These are phyloP conservation scores for Tricholaema leucomelas DNA, from an alignment of 2,113 vertebrate species.

Conservation along the genomic window DNA sequence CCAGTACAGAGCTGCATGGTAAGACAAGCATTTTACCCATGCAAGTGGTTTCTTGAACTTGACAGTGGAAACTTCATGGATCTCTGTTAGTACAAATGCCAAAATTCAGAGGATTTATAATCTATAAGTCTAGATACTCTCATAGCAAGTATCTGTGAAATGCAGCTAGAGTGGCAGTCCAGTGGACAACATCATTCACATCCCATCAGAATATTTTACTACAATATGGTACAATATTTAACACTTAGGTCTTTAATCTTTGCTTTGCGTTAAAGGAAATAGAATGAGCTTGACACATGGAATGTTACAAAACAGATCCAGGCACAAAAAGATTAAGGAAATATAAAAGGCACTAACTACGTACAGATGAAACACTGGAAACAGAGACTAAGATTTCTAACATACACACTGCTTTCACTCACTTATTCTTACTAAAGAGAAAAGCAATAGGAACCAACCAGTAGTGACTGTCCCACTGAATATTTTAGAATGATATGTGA, in stretches of 20 bases:
- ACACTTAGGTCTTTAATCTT: not conserved
- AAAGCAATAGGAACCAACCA: not conserved
- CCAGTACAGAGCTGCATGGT: not conserved
- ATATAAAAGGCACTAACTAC: not conserved
- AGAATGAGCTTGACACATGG: not conserved
- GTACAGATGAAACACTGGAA: not conserved
- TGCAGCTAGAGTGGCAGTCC: not conserved
- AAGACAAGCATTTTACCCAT: not conserved
- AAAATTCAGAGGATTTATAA: not conserved
- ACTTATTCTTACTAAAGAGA: not conserved
- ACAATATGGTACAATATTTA: not conserved
- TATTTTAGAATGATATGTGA: not conserved
- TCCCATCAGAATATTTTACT: not conserved
- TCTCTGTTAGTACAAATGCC: not conserved
- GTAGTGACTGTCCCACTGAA: not conserved
- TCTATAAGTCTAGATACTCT: not conserved
- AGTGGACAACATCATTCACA: not conserved
- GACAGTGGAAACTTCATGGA: not conserved
- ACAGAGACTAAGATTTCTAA: not conserved
- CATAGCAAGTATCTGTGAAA: not conserved
- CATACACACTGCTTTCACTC: not conserved
- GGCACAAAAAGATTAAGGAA: not conserved
- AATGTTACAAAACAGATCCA: not conserved
- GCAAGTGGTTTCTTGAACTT: not conserved
- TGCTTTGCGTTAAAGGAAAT: not conserved